Evolutionary conservation across 2,888 invertebrate genomes (phyloP).

Genomic region (Acronicta psi): DNA sequence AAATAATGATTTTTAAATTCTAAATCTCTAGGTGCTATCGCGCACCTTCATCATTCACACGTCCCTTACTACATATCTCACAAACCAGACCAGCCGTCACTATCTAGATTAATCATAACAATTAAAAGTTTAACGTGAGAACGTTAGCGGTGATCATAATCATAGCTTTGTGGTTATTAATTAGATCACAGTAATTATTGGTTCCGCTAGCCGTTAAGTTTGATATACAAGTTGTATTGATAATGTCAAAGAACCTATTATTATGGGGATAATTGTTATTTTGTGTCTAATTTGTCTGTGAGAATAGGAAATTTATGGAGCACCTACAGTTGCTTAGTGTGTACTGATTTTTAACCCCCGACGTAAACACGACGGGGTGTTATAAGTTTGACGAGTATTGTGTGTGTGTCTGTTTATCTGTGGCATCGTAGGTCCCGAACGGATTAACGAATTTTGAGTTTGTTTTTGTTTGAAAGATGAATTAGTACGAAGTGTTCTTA

Average conservation of each 20-base stretch:
- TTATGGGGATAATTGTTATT: constrained; percentile 8
- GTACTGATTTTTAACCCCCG: too few species aligned
- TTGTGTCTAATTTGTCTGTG: not conserved
- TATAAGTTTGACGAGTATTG: too few species aligned
- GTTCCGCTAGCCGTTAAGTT: constrained; percentile 35
- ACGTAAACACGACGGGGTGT: too few species aligned
- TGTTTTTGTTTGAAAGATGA: too few species aligned
- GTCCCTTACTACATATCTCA: constrained; percentile 44
- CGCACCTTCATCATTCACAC: constrained; percentile 1
- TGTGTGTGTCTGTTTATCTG: too few species aligned
- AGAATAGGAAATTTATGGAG: too few species aligned
- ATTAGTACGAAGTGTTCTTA: too few species aligned
- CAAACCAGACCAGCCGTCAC: constrained; percentile 68
- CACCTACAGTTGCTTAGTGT: too few species aligned
- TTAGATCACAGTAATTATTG: constrained; percentile 61
- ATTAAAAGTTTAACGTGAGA: constrained; percentile 76
- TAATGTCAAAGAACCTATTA: constrained; percentile 22
- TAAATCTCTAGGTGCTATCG: too few species aligned
- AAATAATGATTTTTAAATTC: too few species aligned
- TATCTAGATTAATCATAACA: constrained; percentile 81
- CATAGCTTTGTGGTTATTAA: constrained; percentile 68
- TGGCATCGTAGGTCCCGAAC: too few species aligned
- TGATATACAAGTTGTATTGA: constrained; percentile 49
- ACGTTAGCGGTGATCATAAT: constrained; percentile 76
- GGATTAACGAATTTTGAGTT: too few species aligned